Evolutionary conservation across 2,888 invertebrate genomes (phyloP).

Genomic region (Antheraea assamensis): DNA sequence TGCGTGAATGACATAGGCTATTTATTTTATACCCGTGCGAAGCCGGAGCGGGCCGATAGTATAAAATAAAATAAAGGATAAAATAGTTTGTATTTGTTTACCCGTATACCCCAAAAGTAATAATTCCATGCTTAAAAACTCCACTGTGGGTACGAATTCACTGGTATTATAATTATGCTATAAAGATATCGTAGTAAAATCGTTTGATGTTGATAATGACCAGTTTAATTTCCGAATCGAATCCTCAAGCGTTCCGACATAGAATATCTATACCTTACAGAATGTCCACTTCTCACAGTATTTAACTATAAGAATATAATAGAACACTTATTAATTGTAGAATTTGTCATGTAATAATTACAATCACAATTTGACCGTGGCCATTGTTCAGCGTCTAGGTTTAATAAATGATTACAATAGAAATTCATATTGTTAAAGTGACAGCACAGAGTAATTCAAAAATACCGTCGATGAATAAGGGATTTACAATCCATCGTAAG

Average conservation of each 20-base stretch:
- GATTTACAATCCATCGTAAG: too few species aligned
- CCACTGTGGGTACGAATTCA: neutral
- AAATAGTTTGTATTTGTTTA: neutral
- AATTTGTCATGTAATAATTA: too few species aligned
- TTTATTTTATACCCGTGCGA: too few species aligned
- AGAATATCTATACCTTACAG: neutral
- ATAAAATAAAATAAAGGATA: neutral
- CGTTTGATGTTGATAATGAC: constrained; percentile 9
- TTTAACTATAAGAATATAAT: neutral
- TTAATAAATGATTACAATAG: too few species aligned
- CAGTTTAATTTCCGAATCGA: constrained; percentile 18
- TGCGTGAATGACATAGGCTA: too few species aligned
- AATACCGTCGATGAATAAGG: too few species aligned
- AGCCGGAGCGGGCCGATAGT: too few species aligned
- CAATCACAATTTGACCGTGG: too few species aligned
- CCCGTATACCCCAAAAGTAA: neutral
- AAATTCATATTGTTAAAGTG: too few species aligned
- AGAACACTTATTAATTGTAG: neutral
- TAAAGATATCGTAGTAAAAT: neutral
- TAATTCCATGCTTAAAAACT: neutral
- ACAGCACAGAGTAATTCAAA: too few species aligned
- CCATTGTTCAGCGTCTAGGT: too few species aligned
- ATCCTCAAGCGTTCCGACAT: neutral
- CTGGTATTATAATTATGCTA: neutral
- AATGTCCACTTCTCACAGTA: neutral